A percentile compares a stretch with the other conserved stretches of the same genome.
phyloP scores from a whole-genome alignment of 2,888 invertebrate genomes.

The Blastobasis adustella region DNA sequence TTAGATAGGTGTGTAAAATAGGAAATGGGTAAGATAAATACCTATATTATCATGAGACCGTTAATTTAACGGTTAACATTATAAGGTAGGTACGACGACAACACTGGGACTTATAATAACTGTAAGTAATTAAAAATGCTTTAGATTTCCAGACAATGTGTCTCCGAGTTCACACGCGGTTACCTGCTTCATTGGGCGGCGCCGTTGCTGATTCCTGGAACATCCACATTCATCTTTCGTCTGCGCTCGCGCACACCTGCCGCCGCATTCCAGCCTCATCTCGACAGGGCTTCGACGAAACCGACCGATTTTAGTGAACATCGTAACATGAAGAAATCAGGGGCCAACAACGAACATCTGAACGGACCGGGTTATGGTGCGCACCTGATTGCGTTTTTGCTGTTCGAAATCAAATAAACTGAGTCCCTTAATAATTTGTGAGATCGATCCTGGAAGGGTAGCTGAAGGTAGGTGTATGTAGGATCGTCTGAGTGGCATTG shows the following conservation, averaged over 20 bases:
- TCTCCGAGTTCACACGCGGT: not conserved
- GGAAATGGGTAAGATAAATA: too few relatives aligned
- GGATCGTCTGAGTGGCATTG: too few relatives aligned
- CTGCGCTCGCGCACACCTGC: constrained; percentile 52
- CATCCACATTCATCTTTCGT: constrained; percentile 32
- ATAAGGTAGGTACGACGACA: too few relatives aligned
- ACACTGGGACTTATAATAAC: too few relatives aligned
- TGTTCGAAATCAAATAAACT: constrained; percentile 10
- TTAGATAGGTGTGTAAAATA: too few relatives aligned
- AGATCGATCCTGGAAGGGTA: constrained; percentile 11
- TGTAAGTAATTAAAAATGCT: too few relatives aligned
- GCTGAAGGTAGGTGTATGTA: not conserved
- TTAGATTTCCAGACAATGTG: too few relatives aligned
- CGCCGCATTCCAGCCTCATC: constrained; percentile 57
- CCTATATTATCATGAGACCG: too few relatives aligned
- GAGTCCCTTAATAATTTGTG: constrained; percentile 7
- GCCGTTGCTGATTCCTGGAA: not conserved
- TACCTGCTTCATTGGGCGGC: not conserved
- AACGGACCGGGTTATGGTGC: not conserved
- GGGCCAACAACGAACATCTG: constrained; percentile 3
- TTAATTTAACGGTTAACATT: too few relatives aligned
- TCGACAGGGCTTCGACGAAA: constrained; percentile 43
- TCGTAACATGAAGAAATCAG: constrained; percentile 8
- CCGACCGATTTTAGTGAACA: constrained; percentile 23
- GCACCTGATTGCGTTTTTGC: constrained; percentile 23